These are phyloP conservation scores for Myrmophylax atrothorax DNA, from an alignment of 2,113 vertebrate species.

Conservation along the genomic window DNA sequence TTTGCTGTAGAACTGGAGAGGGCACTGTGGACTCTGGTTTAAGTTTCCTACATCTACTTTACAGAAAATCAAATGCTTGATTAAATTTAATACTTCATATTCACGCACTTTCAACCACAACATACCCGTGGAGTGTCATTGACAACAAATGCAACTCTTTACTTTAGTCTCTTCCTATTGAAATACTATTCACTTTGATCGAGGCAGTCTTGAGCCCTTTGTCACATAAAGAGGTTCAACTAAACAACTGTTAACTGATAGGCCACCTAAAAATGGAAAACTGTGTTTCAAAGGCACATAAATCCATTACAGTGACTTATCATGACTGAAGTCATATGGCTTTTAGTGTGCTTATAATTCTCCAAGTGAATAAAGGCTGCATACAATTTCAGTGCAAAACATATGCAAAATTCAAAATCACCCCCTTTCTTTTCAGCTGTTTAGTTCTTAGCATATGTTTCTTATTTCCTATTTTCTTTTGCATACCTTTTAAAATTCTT, in stretches of 20 bases:
- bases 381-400: slow-evolving; percentile 17
- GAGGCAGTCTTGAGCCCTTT: background rate
- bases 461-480: slow-evolving; percentile 47
- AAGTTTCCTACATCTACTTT: background rate
- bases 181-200: background rate
- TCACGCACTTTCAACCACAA: background rate
- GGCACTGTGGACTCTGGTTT: slow-evolving; percentile 63
- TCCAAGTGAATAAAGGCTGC: slow-evolving; percentile 10
- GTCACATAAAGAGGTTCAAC: background rate
- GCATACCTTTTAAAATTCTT: slow-evolving; percentile 32
- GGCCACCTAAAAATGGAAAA: slow-evolving; percentile 31
- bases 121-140: background rate
- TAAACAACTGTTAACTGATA: background rate
- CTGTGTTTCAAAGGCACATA: background rate
- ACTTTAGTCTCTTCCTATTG: background rate
- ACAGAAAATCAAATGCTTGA: background rate
- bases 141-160: background rate
- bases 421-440: slow-evolving; percentile 40
- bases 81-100: slow-evolving; percentile 4
- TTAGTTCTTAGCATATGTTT: slow-evolving; percentile 48
- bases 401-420: slow-evolving; percentile 29
- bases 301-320: slow-evolving; percentile 27
- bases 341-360: slow-evolving; percentile 27
- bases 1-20: slow-evolving; percentile 58
- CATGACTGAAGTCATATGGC: background rate